These are phyloP conservation scores for Philonicus albiceps DNA, from an alignment of 2,888 invertebrate genomes.

Conservation along the genomic window DNA sequence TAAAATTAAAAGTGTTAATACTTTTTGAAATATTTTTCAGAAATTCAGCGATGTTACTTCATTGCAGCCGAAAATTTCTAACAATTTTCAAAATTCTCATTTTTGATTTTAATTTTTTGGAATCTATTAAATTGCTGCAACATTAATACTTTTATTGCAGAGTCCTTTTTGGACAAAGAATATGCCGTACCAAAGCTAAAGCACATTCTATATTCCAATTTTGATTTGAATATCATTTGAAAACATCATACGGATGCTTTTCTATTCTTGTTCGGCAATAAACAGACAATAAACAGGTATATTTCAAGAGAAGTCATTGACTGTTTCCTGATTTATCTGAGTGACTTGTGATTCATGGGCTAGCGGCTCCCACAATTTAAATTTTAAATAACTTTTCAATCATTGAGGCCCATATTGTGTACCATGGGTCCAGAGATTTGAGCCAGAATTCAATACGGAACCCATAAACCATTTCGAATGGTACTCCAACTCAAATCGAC, in stretches of 20 bases:
- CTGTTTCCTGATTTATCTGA: neutral
- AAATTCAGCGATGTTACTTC: no score
- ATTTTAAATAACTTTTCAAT: neutral
- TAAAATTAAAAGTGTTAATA: no score
- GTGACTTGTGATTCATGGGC: neutral
- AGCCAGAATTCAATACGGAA: conserved; percentile 30
- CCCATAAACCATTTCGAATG: conserved; percentile 35
- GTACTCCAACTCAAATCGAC: conserved; percentile 21
- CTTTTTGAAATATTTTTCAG: no score
- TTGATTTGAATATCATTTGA: neutral
- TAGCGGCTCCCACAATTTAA: neutral
- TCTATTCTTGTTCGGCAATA: no score
- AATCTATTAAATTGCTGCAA: no score
- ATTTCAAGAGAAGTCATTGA: neutral
- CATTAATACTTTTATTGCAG: no score
- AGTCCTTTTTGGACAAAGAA: no score
- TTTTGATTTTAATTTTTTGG: no score
- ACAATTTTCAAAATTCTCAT: no score
- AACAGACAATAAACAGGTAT: neutral
- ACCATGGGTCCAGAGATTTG: neutral
- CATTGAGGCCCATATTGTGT: neutral
- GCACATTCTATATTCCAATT: no score
- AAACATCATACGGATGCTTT: no score
- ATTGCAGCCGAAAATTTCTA: no score
- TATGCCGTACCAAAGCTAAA: neutral